phyloP scores from a whole-genome alignment of 2,888 invertebrate species.

The Piscicola geometra region DNA sequence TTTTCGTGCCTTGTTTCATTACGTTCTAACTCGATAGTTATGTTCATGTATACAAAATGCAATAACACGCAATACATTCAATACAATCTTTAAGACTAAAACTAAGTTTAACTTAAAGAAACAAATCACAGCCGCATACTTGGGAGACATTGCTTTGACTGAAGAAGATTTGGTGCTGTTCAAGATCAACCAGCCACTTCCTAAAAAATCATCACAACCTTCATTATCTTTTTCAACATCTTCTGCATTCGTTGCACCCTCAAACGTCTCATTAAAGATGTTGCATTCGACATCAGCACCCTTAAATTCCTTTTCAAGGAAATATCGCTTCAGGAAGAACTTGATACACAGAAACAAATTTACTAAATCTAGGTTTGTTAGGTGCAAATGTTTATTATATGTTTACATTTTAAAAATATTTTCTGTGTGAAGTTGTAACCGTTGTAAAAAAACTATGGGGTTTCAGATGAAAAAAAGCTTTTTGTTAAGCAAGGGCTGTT shows the following conservation, averaged over 20 bases:
- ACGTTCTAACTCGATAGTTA: conserved; percentile 5
- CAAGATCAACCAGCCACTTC: not conserved
- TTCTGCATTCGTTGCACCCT: no score
- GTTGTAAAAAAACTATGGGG: no score
- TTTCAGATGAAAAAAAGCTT: no score
- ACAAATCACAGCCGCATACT: conserved; percentile 39
- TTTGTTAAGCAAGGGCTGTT: no score
- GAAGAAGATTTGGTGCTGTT: conserved; percentile 40
- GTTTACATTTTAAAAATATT: not conserved
- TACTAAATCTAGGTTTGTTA: not conserved
- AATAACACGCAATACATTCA: not conserved
- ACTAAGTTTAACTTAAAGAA: not conserved
- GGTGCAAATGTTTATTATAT: not conserved
- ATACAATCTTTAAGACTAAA: not conserved
- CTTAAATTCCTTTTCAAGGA: not conserved
- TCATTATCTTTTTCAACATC: no score
- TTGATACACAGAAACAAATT: not conserved
- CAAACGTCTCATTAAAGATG: no score
- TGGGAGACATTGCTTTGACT: conserved; percentile 43
- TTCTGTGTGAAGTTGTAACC: no score
- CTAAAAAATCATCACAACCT: not conserved
- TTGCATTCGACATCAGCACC: not conserved
- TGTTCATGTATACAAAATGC: not conserved
- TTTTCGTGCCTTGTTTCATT: conserved; percentile 1
- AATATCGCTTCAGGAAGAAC: not conserved